Conservation (phyloP, 2,113 vertebrate genomes). For the Lycaon pictus region DNA sequence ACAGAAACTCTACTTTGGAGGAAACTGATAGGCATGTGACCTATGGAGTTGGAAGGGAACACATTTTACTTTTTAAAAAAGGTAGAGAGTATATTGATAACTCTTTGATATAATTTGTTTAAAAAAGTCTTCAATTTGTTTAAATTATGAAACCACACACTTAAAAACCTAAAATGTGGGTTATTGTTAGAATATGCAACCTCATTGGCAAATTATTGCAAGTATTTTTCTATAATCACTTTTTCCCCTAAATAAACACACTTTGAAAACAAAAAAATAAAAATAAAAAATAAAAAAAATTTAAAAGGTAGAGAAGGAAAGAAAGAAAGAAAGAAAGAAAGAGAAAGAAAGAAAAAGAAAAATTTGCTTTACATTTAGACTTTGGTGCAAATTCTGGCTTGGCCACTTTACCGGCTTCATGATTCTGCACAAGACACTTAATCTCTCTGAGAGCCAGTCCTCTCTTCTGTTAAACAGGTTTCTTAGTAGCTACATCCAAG, state of each 20-base stretch:
- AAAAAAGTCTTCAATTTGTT: slow-evolving; percentile 46
- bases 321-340: background rate
- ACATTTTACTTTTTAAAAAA: background rate
- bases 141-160: slow-evolving; percentile 69
- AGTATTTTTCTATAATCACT: slow-evolving; percentile 75
- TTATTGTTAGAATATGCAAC: slow-evolving; percentile 66
- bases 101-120: slow-evolving; percentile 71
- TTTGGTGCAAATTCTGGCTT: background rate
- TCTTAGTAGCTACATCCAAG: fast-evolving
- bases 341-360: background rate
- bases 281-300: too few relatives aligned
- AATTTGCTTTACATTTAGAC: background rate
- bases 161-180: slow-evolving; percentile 66
- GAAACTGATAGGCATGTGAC: background rate
- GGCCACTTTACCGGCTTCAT: background rate
- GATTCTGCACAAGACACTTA: background rate
- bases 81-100: slow-evolving; percentile 49
- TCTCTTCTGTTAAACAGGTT: background rate
- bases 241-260: slow-evolving; percentile 51
- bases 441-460: fast-evolving
- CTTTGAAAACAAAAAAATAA: slow-evolving; percentile 42
- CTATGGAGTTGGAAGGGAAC: background rate
- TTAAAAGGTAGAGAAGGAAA: too few relatives aligned
- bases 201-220: slow-evolving; percentile 61
- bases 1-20: slow-evolving; percentile 22